Evolutionary conservation across 1,140 invertebrate species (phyloP), one percentile per base, ranked within the genome.

Genomic region (Drosophila pandora): DNA sequence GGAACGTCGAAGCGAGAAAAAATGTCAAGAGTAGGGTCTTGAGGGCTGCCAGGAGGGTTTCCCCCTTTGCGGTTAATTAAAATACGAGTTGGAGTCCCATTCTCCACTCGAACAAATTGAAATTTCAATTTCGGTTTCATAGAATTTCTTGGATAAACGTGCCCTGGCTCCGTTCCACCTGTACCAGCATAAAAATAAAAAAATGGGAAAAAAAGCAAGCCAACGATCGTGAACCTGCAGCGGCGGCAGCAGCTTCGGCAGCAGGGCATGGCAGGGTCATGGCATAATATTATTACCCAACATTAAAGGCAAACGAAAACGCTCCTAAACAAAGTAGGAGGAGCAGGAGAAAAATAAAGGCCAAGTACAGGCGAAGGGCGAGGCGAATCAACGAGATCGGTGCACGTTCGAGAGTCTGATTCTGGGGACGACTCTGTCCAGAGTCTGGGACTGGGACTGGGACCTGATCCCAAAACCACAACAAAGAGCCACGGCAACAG

Each of bases 161-260:
- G 39, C 48, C 28, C 12, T 17, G 39, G 12, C 12, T 37, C 10
- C 34, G 34, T 37, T 88, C 72, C 88, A 90, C 82, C 88, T 90
- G 88, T 76, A 90, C 88, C 88, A 77, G 87, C 82, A 90, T 90
- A 90, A 87, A 80, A 58, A 65, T 77, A 84, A 79, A 69, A 76
- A 76, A 74, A 83, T 17, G 17, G 17, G 17, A 82, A 68, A 39
- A 7, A 28, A 28, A 28, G 25, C 25, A 28, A 28, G 25, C 25
- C 25, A 28, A 28, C 50, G 56, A 21, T 69, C 67, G 64, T 87
- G 87, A 88, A 90, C 88, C 88, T 90, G 88, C 83, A 52, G 61
- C 62, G 30, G 62, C 39, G 47, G 48, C 41, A 63, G 52, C 60
- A 68, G 32, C 32, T 10, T 10, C 32, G 32, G 55, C n/a, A 21